Conservation (phyloP, 2,113 vertebrate genomes). For the Menidia beryllina region DNA sequence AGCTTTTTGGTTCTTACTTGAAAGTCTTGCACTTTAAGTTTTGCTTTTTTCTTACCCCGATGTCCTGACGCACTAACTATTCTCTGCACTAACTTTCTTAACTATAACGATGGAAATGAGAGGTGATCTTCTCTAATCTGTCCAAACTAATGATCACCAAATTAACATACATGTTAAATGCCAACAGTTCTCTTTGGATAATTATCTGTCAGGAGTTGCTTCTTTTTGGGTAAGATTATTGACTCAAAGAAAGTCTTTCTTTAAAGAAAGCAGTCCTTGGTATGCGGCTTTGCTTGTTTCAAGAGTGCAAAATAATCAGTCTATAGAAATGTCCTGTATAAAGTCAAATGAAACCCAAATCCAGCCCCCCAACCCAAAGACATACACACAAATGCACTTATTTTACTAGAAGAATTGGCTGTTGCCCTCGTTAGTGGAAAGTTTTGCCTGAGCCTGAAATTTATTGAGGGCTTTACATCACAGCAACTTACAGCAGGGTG, state of each 20-base stretch:
- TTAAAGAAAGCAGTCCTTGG: not conserved
- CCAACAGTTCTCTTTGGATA: not conserved
- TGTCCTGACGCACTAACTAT: no score
- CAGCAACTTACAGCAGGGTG: not conserved
- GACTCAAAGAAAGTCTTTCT: not conserved
- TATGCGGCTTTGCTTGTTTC: not conserved
- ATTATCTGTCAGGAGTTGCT: not conserved
- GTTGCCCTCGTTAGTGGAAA: constrained; percentile 34
- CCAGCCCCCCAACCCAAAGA: constrained; percentile 1
- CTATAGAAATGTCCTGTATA: not conserved
- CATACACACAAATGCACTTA: constrained; percentile 1
- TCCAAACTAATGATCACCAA: no score
- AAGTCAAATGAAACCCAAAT: constrained; percentile 3
- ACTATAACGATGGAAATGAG: not conserved
- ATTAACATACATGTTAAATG: not conserved
- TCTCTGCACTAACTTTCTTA: not conserved
- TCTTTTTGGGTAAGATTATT: not conserved
- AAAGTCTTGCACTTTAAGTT: no score
- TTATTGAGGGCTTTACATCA: constrained; percentile 17
- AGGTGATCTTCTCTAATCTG: not conserved
- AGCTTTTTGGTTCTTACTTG: no score
- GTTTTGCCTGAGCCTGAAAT: constrained; percentile 16
- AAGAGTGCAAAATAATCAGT: not conserved
- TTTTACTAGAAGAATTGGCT: constrained; percentile 27
- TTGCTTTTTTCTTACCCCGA: no score